Conservation (phyloP, 2,797 vertebrate genomes). For the Adrianichthys oophorus region DNA sequence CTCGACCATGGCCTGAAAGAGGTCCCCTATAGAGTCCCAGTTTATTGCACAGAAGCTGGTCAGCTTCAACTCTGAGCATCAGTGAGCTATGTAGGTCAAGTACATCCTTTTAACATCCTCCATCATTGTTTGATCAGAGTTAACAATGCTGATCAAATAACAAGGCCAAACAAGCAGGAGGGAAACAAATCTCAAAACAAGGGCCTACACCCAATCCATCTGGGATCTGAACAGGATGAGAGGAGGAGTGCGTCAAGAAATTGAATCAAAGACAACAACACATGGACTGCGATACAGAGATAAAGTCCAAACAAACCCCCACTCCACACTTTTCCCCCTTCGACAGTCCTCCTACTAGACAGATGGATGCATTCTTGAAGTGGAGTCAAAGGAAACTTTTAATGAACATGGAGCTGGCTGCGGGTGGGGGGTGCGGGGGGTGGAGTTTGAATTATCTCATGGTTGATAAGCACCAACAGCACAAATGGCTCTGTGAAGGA, state of each 20-base stretch:
- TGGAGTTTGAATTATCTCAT: slow-evolving; percentile 71
- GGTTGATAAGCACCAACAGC: slow-evolving; percentile 70
- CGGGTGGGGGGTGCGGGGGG: slow-evolving; percentile 19
- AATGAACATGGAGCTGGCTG: slow-evolving; percentile 71
- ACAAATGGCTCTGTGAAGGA: slow-evolving; percentile 62
- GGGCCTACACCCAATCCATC: slow-evolving; percentile 49
- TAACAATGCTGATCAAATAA: slow-evolving; percentile 67
- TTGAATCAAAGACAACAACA: slow-evolving; percentile 66
- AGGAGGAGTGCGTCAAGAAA: slow-evolving; percentile 56
- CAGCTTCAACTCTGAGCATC: slow-evolving; percentile 42
- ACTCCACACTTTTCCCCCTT: slow-evolving; percentile 24
- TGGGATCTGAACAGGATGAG: slow-evolving; percentile 47
- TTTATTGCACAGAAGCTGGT: slow-evolving; percentile 32
- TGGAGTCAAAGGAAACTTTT: slow-evolving; percentile 71
- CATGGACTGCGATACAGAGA: slow-evolving; percentile 55
- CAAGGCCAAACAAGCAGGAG: slow-evolving; percentile 20
- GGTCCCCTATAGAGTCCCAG: too few relatives aligned
- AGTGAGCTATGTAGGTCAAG: slow-evolving; percentile 46
- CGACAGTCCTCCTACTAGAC: slow-evolving; percentile 46
- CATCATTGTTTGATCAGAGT: slow-evolving; percentile 54
- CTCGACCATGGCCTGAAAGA: too few relatives aligned
- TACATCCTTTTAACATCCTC: slow-evolving; percentile 45
- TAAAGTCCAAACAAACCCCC: slow-evolving; percentile 44
- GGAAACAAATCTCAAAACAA: slow-evolving; percentile 45
- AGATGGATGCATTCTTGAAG: slow-evolving; percentile 70